Evolutionary conservation across 2,113 vertebrate species (phyloP).

Genomic region (Montifringilla adamsi): DNA sequence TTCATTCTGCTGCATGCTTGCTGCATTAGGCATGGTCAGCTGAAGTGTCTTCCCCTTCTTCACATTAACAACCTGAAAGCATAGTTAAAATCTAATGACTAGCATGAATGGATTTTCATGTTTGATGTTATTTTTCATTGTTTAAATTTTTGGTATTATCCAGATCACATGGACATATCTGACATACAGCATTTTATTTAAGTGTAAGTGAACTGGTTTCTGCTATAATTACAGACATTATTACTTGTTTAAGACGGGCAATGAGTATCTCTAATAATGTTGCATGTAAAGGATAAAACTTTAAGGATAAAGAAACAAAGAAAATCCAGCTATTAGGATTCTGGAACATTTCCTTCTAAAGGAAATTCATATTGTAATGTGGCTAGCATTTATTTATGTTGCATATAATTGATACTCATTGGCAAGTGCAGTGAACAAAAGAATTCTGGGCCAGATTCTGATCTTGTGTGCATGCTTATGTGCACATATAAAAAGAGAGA

Average conservation of each 20-base stretch:
- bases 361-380: background rate
- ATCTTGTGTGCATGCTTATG: background rate
- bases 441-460: background rate
- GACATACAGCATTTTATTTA: background rate
- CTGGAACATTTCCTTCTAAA: constrained; percentile 7
- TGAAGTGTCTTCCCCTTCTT: constrained; percentile 32
- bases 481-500: background rate
- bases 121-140: constrained; percentile 17
- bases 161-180: background rate
- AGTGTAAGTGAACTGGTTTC: background rate
- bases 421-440: background rate
- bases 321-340: constrained; percentile 40
- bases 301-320: background rate
- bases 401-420: background rate
- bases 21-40: constrained; percentile 32
- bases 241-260: background rate
- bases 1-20: constrained; percentile 42
- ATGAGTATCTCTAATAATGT: background rate
- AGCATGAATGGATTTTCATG: constrained; percentile 19
- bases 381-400: background rate
- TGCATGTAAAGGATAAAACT: background rate
- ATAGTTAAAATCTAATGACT: constrained; percentile 45
- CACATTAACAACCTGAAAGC: constrained; percentile 20
- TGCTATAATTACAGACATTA: background rate
- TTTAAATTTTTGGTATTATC: background rate